These are phyloP conservation scores for Steinernema scapterisci DNA, from an alignment of 2,888 invertebrate species.

Conservation along the genomic window DNA sequence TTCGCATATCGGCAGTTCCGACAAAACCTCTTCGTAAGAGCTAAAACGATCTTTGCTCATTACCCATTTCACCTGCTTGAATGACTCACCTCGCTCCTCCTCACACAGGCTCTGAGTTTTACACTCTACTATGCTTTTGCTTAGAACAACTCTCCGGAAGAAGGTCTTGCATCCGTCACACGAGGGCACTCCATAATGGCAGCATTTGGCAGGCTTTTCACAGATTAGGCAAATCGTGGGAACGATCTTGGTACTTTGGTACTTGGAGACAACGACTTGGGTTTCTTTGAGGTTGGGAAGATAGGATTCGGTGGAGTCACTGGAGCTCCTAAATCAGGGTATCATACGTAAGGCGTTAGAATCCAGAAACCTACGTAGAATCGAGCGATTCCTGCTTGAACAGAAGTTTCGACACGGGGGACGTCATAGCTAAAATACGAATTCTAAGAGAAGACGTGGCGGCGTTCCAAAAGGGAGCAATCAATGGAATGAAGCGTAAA, in stretches of 20 bases:
- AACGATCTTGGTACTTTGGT: not conserved
- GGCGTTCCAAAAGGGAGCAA: too few species aligned
- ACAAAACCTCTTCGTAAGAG: not conserved
- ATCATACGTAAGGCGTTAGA: not conserved
- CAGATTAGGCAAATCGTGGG: slow-evolving; percentile 34
- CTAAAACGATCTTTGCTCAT: not conserved
- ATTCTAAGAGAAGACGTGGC: too few species aligned
- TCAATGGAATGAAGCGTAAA: too few species aligned
- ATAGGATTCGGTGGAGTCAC: not conserved
- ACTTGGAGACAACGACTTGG: too few species aligned
- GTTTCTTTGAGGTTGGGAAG: not conserved
- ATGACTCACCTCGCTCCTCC: not conserved
- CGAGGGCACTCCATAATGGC: slow-evolving; percentile 34
- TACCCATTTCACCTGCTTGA: too few species aligned
- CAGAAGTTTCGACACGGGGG: not conserved
- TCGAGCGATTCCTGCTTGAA: not conserved
- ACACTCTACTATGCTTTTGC: not conserved
- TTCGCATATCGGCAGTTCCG: not conserved
- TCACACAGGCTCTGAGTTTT: not conserved
- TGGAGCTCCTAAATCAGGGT: not conserved
- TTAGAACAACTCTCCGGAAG: slow-evolving; percentile 9
- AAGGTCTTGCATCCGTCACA: slow-evolving; percentile 35
- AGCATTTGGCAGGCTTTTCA: slow-evolving; percentile 29
- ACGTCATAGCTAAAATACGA: too few species aligned
- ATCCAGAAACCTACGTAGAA: slow-evolving; percentile 2